Percentiles rank a stretch among this genome's conserved stretches.
Evolutionary conservation across 2,888 invertebrate genomes (phyloP).

Genomic region (Epiblema foenella): DNA sequence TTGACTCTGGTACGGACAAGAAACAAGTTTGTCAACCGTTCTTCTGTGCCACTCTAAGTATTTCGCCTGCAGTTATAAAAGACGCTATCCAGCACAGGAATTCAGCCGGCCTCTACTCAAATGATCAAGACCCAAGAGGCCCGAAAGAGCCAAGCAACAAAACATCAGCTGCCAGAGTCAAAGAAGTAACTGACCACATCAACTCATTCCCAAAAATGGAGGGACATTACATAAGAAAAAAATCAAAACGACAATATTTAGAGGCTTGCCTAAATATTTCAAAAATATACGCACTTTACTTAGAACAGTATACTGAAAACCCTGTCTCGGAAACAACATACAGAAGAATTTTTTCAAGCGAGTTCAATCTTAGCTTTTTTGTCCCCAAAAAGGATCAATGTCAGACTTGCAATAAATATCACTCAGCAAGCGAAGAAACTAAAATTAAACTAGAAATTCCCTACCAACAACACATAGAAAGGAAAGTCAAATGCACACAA

Average conservation of each 20-base stretch:
- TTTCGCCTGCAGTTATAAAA: conserved; percentile 1
- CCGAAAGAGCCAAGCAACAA: conserved; percentile 15
- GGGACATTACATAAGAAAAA: not conserved
- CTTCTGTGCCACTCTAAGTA: conserved; percentile 29
- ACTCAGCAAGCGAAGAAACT: not conserved
- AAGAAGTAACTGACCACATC: conserved; percentile 29
- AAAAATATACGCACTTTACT: conserved; percentile 30
- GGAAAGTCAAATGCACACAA: not conserved
- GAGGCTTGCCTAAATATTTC: not conserved
- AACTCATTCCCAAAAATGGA: conserved; percentile 29
- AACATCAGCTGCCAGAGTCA: conserved; percentile 16
- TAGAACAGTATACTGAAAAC: conserved; percentile 9
- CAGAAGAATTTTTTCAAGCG: conserved; percentile 26
- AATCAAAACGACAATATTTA: conserved; percentile 29
- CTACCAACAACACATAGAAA: conserved; percentile 6
- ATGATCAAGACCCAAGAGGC: conserved; percentile 21
- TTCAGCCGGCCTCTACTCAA: conserved; percentile 3
- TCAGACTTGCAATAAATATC: not conserved
- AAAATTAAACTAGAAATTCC: conserved; percentile 2
- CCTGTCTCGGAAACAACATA: conserved; percentile 34
- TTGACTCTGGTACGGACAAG: conserved; percentile 1
- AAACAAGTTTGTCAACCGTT: conserved; percentile 33
- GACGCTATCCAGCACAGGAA: conserved; percentile 28
- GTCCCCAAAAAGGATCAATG: conserved; percentile 30
- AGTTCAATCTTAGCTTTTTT: conserved; percentile 30